Evolutionary conservation across 2,888 invertebrate species (phyloP).

Genomic region (Hymenopus coronatus): DNA sequence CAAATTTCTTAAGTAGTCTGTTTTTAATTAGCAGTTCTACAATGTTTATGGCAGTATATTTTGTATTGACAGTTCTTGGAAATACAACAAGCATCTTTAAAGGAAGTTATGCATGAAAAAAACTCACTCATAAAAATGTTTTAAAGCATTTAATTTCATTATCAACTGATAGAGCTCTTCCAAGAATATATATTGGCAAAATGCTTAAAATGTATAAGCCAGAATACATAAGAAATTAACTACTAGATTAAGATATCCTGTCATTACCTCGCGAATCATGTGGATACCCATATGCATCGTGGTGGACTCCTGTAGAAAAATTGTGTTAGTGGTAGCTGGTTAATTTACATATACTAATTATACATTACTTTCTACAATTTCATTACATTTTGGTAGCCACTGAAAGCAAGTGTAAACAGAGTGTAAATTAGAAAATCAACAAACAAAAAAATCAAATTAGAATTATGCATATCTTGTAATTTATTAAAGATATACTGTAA

Average conservation of each 20-base stretch:
- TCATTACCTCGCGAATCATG: constrained; percentile 73
- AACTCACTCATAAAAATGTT: too few species aligned
- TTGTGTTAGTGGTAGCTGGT: constrained; percentile 2
- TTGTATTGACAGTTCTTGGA: too few species aligned
- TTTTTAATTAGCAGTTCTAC: too few species aligned
- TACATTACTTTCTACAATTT: too few species aligned
- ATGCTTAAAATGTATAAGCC: background rate
- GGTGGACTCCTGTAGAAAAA: constrained; percentile 53
- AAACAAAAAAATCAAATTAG: background rate
- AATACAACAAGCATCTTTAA: too few species aligned
- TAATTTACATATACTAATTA: background rate
- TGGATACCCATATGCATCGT: constrained; percentile 62
- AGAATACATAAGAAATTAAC: background rate
- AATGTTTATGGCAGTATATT: too few species aligned
- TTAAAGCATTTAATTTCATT: background rate
- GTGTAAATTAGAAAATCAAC: background rate
- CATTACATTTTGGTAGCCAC: background rate
- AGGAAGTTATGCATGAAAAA: too few species aligned
- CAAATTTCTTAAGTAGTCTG: too few species aligned
- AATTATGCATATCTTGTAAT: background rate
- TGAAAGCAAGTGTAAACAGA: background rate
- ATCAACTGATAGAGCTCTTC: background rate
- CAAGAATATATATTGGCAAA: background rate
- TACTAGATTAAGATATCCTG: background rate
- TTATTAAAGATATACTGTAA: background rate